Evolutionary conservation across 2,888 invertebrate species (phyloP), one percentile per base, ranked within the genome.

Genomic region (Lasioglossum morio): DNA sequence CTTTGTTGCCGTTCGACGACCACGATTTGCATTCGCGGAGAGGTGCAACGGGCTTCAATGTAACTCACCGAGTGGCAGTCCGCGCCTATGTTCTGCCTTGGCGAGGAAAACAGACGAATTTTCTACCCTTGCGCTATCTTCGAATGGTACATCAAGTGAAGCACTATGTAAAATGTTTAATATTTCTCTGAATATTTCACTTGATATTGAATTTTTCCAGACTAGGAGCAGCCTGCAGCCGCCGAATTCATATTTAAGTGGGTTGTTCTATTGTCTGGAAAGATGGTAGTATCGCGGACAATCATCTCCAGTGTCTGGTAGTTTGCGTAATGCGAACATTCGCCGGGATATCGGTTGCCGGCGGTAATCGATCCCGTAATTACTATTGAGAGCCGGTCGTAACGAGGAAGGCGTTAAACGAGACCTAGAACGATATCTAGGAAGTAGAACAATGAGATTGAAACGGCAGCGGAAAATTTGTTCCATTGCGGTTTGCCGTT

Each of bases 401-500:
- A 75, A 69, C 48, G 77, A 48, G 77, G 77, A 37, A 30, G 30
- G 30, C 37, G 27, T 23, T 69, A 73, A 76, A 82, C 82, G 48
- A 63, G n/a, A 23, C 30, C 19, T n/a, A 66, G 37, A 30, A 53
- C 46, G 27, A 78, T 70, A n/a, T 53, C 37, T 57, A 53, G 46
- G 75, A 72, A 72, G 75, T 27, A 30, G 27, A 69, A 70, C 70
- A 82, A 82, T 72, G 63, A 78, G 78, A 75, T 70, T 66, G 79
- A 85, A 79, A 79, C 79, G 69, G 57, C 66, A 82, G 34, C 43
- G 85, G 79, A 74, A 85, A 84, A 80, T 85, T 70, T 77, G 79
- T 79, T 77, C 43, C 46, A 79, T 53, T 84, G 85, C 77, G 79
- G 84, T 85, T 80, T 63, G 73, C 79, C 73, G 79, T 79, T 85